Conservation (phyloP, 2,888 invertebrate species). For the Drosophila helvetica region DNA sequence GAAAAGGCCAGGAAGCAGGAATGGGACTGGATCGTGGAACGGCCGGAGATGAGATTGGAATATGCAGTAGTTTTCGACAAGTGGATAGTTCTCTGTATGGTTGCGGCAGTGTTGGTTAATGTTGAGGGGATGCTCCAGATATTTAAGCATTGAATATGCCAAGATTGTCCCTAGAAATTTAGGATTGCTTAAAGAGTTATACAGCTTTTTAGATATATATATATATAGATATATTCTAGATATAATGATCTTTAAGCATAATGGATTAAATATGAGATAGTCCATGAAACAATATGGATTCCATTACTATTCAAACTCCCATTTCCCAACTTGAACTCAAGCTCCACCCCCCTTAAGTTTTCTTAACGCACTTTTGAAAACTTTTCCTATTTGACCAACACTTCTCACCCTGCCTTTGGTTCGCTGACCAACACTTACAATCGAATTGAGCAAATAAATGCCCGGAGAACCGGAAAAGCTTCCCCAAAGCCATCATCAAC, state of each 20-base stretch:
- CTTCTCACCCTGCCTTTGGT: constrained; percentile 7
- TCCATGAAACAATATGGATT: background rate
- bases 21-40: too few species aligned
- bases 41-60: too few species aligned
- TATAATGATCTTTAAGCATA: too few species aligned
- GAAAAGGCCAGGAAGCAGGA: constrained; percentile 37
- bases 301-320: background rate
- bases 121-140: too few species aligned
- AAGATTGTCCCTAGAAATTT: too few species aligned
- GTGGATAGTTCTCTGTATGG: background rate
- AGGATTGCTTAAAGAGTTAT: too few species aligned
- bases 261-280: too few species aligned
- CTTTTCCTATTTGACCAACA: constrained; percentile 25
- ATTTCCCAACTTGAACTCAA: constrained; percentile 6
- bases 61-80: background rate
- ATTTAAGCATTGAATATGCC: too few species aligned
- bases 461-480: constrained; percentile 24
- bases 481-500: constrained; percentile 24
- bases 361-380: constrained; percentile 14
- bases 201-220: too few species aligned
- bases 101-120: constrained; percentile 46
- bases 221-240: too few species aligned
- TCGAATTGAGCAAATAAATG: constrained; percentile 44
- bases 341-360: background rate
- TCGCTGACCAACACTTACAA: constrained; percentile 39